Base-by-base conservation (phyloP, 2,113 vertebrate genomes). In the Onychostruthus taczanowskii region DNA sequence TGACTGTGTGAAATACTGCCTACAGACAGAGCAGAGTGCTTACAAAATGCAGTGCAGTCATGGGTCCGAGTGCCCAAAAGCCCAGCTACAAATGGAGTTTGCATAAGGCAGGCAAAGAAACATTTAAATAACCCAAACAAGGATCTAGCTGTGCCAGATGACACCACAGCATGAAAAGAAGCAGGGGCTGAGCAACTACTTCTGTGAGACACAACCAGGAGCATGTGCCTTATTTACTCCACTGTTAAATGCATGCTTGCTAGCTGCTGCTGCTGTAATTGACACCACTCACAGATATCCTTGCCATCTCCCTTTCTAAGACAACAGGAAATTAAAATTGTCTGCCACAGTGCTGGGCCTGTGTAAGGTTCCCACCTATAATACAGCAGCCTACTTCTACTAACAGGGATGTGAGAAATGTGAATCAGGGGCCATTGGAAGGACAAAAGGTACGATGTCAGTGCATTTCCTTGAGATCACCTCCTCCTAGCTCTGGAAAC, bases 121-220 rank as follows among this genome's bases (percentile, higher is more conserved):
- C 91, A 97, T 90, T 91, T 91, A 95, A 95, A 89, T 85, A 94
- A 94, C 84, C 95, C 92, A 95, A 96, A 96, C 93, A 95, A 94
- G 90, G 73, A 82, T 82, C 83, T 89, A 58, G 58, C 86, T 90
- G 80, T 93, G 94, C 96, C 95, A 97, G 84, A 95, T 95, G 93
- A 95, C 93, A 96, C 91, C 89, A 82, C 76, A 95, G 89, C 80
- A 56, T 87, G 91, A 97, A 94, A 94, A 89, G 93, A 89, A 96
- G 84, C 86, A 92, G 93, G 80, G 73, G 28, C 89, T 92, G 83
- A 85, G 55, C 84, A 90, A 28, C 80, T 31, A 23, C 80, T 89
- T 92, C 80, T 90, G 47, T 82, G 73, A 94, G 84, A 92, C 93
- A 92, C 0, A 0, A 92, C 80, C 52, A 92, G 83, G 84, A 94